Conservation (phyloP, 2,113 vertebrate species). For the Callospermophilus lateralis region DNA sequence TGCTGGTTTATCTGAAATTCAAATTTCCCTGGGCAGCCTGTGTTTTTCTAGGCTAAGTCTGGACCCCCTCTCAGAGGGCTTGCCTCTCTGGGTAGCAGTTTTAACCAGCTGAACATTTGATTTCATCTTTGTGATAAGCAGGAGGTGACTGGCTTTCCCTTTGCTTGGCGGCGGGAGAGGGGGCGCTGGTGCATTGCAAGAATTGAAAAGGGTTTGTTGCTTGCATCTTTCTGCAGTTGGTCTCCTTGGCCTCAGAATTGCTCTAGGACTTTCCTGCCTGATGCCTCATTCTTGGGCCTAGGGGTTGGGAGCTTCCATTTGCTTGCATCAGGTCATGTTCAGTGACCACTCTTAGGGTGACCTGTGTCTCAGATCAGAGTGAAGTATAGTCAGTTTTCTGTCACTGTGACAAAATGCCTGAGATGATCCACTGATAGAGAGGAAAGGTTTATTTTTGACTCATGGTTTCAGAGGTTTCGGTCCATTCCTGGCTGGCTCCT, state of each 20-base stretch:
- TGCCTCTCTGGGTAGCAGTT: background rate
- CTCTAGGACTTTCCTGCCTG: background rate
- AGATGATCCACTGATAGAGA: background rate
- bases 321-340: background rate
- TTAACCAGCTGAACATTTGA: background rate
- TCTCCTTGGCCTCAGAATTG: background rate
- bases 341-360: background rate
- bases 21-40: background rate
- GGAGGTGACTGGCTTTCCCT: background rate
- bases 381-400: background rate
- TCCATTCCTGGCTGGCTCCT: no score
- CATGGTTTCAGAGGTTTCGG: background rate
- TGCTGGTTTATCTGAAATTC: constrained; percentile 1
- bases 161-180: background rate
- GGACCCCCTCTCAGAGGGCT: background rate
- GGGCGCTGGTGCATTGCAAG: background rate
- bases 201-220: background rate
- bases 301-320: background rate
- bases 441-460: background rate
- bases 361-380: background rate
- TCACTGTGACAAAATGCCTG: background rate
- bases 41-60: background rate
- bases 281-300: background rate
- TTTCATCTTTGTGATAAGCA: background rate
- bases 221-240: background rate